A percentile compares a stretch with the other conserved stretches of the same genome.
Conservation (phyloP, 1,140 invertebrate genomes). For the Zaprionus taronus region DNA sequence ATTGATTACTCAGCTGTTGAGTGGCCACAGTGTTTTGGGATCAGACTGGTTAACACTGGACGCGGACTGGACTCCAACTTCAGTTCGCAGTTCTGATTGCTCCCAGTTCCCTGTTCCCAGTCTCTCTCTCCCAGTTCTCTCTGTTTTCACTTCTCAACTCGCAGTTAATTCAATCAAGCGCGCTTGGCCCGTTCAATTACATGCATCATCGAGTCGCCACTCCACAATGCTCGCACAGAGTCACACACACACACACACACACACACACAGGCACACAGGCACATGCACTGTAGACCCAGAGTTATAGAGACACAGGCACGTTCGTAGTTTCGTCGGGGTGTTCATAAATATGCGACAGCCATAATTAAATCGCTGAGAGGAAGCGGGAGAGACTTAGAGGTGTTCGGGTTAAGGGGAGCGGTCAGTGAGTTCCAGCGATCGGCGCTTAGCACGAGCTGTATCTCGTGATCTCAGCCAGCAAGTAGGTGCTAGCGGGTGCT, state of each 20-base stretch:
- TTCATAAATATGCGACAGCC: conserved; percentile 62
- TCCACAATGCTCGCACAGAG: conserved; percentile 30
- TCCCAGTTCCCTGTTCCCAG: not conserved
- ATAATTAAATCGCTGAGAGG: conserved; percentile 29
- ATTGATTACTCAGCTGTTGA: conserved; percentile 46
- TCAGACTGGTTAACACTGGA: conserved; percentile 35
- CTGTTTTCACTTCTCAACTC: conserved; percentile 1
- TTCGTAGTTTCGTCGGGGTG: conserved; percentile 30
- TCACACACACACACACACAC: conserved; percentile 17
- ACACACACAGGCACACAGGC: conserved; percentile 28
- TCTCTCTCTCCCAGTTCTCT: not conserved
- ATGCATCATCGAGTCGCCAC: conserved; percentile 50
- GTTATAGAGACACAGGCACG: conserved; percentile 37
- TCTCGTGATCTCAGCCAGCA: conserved; percentile 63
- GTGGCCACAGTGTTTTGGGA: conserved; percentile 6
- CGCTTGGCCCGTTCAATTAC: conserved; percentile 38
- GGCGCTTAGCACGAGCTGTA: conserved; percentile 67
- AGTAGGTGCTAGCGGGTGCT: conserved; percentile 46
- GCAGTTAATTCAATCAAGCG: conserved; percentile 44
- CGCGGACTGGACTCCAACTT: conserved; percentile 14
- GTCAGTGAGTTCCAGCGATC: conserved; percentile 15
- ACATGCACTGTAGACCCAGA: conserved; percentile 2
- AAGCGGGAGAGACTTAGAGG: not conserved
- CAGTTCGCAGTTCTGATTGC: conserved; percentile 5
- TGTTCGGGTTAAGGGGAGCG: not conserved